Evolutionary conservation across 2,113 vertebrate genomes (phyloP).

Genomic region (Barnardius zonarius): DNA sequence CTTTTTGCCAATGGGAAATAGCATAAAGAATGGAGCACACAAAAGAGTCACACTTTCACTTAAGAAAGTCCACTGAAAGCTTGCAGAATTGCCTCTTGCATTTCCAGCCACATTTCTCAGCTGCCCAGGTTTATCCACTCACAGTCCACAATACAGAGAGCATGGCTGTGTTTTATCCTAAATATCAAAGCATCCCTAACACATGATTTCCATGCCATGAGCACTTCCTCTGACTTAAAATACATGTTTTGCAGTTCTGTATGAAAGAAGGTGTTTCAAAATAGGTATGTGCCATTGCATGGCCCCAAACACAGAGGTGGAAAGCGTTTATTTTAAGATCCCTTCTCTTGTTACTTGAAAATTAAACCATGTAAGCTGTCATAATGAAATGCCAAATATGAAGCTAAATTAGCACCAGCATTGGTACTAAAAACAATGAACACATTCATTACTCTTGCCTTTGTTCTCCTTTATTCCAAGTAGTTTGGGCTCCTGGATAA

Average conservation of each 20-base stretch:
- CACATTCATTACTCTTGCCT: background rate
- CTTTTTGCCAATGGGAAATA: background rate
- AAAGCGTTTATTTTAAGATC: background rate
- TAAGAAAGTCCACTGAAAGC: background rate
- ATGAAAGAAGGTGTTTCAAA: background rate
- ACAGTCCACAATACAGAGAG: background rate
- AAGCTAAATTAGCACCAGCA: background rate
- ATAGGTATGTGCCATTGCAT: background rate
- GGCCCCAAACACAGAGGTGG: background rate
- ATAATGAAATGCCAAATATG: background rate
- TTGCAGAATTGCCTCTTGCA: background rate
- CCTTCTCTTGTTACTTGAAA: background rate
- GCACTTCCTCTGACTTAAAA: background rate
- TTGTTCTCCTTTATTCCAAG: background rate
- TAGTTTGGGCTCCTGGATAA: background rate
- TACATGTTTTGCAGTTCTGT: background rate
- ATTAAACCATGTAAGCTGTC: background rate
- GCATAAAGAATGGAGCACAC: accelerated
- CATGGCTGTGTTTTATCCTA: background rate
- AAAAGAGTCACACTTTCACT: background rate
- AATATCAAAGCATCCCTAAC: background rate
- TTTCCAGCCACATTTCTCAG: background rate
- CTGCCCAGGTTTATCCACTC: background rate
- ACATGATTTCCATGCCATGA: background rate
- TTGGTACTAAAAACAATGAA: background rate